phyloP scores from a whole-genome alignment of 2,888 invertebrate genomes.

The Latrodectus elegans region DNA sequence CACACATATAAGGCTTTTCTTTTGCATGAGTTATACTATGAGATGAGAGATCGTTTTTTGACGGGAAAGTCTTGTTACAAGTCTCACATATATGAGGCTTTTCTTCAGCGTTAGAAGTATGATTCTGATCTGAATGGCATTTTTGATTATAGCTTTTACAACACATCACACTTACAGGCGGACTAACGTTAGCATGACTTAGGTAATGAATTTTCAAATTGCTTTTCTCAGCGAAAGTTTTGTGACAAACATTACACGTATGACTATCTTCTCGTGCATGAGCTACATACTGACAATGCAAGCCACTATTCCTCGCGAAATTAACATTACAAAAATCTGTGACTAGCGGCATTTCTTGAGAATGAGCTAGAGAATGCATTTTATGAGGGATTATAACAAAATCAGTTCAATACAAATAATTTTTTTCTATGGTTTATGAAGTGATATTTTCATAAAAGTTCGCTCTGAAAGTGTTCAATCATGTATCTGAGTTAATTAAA shows the following conservation, averaged over 20 bases:
- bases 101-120: not conserved
- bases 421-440: no score
- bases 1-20: not conserved
- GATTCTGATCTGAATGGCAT: not conserved
- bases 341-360: not conserved
- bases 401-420: no score
- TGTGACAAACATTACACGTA: not conserved
- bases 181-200: not conserved
- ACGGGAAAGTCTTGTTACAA: not conserved
- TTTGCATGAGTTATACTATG: not conserved
- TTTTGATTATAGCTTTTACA: not conserved
- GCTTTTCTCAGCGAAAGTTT: not conserved
- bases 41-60: not conserved
- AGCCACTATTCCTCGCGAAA: not conserved
- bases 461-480: no score
- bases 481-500: no score
- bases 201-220: not conserved
- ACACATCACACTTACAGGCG: not conserved
- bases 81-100: not conserved
- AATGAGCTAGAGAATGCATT: not conserved
- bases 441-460: no score
- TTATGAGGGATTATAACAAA: not conserved
- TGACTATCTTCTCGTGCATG: not conserved
- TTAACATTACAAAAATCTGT: not conserved
- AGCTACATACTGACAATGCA: not conserved